These are phyloP conservation scores for Scomber japonicus DNA, from an alignment of 2,113 vertebrate genomes.

Conservation along the genomic window DNA sequence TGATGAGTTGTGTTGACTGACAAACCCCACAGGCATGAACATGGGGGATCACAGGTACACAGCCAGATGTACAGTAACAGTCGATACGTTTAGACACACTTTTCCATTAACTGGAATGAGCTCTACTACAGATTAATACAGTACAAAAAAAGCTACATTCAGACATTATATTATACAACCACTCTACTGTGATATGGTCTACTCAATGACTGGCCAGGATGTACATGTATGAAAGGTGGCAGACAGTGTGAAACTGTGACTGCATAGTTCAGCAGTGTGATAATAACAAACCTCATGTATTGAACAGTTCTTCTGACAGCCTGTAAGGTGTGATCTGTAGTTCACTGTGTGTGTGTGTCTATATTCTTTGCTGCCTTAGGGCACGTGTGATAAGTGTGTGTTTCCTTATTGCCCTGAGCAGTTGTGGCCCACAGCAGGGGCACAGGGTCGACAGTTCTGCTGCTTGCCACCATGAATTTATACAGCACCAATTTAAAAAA, in stretches of 20 bases:
- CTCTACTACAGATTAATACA: no score
- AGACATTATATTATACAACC: no score
- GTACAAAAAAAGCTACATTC: no score
- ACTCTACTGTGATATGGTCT: no score
- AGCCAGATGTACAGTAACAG: neutral
- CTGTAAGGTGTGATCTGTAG: conserved; percentile 19
- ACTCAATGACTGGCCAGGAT: no score
- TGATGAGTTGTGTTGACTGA: neutral
- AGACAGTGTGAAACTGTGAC: conserved; percentile 15
- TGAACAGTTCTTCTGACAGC: conserved; percentile 31
- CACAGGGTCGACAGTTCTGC: neutral
- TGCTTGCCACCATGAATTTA: neutral
- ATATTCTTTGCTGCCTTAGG: conserved; percentile 10
- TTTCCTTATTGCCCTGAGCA: neutral
- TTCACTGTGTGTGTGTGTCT: neutral
- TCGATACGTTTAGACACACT: no score
- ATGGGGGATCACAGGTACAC: neutral
- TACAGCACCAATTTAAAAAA: conserved; percentile 7
- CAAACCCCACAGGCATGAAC: neutral
- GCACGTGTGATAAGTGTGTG: conserved; percentile 7
- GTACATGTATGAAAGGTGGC: conserved; percentile 2
- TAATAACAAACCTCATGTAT: neutral
- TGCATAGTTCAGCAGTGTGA: no score
- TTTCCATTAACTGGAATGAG: no score
- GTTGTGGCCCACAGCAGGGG: neutral